These are phyloP conservation scores for Cyclina sinensis DNA, from an alignment of 1,140 invertebrate genomes.

Conservation along the genomic window DNA sequence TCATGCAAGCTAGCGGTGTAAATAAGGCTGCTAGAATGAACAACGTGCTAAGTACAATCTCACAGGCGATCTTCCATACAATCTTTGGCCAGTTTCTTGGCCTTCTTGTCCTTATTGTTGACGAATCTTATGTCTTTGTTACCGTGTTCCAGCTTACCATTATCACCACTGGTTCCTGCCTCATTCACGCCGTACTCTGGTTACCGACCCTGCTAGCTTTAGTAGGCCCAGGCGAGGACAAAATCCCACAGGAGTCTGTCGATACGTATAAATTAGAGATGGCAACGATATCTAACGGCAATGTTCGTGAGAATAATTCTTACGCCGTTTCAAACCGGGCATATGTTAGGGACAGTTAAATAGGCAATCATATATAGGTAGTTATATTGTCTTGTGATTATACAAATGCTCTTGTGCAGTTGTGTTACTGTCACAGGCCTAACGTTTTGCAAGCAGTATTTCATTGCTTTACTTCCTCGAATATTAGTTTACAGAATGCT, in stretches of 20 bases:
- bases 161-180: neutral
- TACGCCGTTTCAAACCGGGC: neutral
- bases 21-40: neutral
- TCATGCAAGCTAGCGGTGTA: neutral
- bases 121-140: slow-evolving; percentile 38
- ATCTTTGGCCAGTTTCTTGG: slow-evolving; percentile 34
- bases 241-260: slow-evolving; percentile 17
- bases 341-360: neutral
- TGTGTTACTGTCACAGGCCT: no score
- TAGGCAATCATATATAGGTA: no score
- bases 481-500: no score
- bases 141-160: slow-evolving; percentile 18
- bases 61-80: slow-evolving; percentile 9
- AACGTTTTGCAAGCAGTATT: no score
- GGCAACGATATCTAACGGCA: neutral
- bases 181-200: neutral
- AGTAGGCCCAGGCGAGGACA: slow-evolving; percentile 13
- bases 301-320: no score
- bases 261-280: slow-evolving; percentile 24
- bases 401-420: no score
- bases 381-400: no score
- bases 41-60: neutral
- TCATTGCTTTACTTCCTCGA: no score
- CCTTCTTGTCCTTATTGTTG: slow-evolving; percentile 33
- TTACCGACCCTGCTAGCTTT: neutral